These are phyloP conservation scores for Amphipoea oculea DNA, from an alignment of 2,888 invertebrate genomes.

Conservation along the genomic window DNA sequence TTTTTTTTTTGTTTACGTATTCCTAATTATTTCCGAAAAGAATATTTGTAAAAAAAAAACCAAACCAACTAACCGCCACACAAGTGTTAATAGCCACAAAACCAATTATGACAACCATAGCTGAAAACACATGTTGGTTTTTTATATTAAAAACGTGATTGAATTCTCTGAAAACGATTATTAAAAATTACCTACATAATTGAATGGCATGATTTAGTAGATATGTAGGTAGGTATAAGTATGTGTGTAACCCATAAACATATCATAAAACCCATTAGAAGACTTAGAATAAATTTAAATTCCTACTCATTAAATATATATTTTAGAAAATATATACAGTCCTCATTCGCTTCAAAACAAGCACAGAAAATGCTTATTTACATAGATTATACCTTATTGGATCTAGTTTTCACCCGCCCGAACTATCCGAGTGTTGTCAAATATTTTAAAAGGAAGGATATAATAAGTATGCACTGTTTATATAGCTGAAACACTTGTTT, in stretches of 20 bases:
- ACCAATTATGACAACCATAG: neutral
- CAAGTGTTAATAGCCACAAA: neutral
- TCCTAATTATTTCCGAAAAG: neutral
- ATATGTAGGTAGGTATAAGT: neutral
- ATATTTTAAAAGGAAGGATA: constrained; percentile 50
- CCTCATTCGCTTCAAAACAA: constrained; percentile 46
- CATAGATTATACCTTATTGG: constrained; percentile 49
- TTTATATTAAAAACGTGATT: neutral
- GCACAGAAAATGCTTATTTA: constrained; percentile 39
- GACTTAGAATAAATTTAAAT: constrained; percentile 23
- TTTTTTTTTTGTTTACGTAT: neutral
- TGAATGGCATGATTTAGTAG: neutral
- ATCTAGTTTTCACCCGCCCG: constrained; percentile 40
- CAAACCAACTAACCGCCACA: neutral
- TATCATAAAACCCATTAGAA: constrained; percentile 12
- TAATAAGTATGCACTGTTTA: constrained; percentile 42
- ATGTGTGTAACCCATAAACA: constrained; percentile 12
- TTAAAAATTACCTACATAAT: neutral
- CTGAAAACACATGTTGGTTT: neutral
- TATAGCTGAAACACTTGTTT: constrained; percentile 39
- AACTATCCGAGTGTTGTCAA: constrained; percentile 45
- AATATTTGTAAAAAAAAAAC: neutral
- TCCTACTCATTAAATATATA: constrained; percentile 29
- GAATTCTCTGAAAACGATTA: neutral
- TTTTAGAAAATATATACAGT: constrained; percentile 40